A percentile compares a stretch with the other conserved stretches of the same genome.
These are phyloP conservation scores for Semaprochilodus insignis DNA, from an alignment of 2,797 vertebrate species.

Conservation along the genomic window DNA sequence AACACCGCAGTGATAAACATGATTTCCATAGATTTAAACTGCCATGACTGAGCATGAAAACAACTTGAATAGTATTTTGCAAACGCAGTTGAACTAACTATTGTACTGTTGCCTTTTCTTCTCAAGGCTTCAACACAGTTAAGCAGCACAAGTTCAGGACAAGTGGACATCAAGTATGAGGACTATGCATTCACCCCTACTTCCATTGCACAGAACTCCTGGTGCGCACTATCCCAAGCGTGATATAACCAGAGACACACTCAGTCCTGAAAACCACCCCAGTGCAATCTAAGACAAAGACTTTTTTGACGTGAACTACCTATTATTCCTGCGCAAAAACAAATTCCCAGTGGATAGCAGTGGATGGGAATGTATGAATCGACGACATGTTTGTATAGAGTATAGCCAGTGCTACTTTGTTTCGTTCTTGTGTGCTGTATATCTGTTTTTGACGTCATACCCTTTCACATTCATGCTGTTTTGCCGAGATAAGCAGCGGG, in stretches of 20 bases:
- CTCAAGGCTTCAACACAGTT: constrained; percentile 76
- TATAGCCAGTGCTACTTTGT: constrained; percentile 41
- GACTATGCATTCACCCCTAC: constrained; percentile 85
- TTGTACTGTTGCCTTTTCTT: background rate
- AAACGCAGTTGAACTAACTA: background rate
- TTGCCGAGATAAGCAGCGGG: constrained; percentile 22
- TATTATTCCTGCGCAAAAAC: constrained; percentile 55
- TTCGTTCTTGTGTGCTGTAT: constrained; percentile 38
- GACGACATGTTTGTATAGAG: constrained; percentile 28
- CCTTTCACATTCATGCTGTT: constrained; percentile 17
- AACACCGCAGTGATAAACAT: too few relatives aligned
- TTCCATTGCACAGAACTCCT: constrained; percentile 86
- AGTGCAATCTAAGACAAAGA: constrained; percentile 50
- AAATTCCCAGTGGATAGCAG: constrained; percentile 54
- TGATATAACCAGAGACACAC: constrained; percentile 68
- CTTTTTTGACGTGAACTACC: constrained; percentile 68
- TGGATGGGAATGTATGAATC: constrained; percentile 48
- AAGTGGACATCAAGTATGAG: constrained; percentile 92
- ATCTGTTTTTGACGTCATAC: constrained; percentile 39
- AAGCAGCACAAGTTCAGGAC: constrained; percentile 76
- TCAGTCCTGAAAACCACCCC: constrained; percentile 37
- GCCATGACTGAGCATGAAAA: background rate
- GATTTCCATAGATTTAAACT: too few relatives aligned
- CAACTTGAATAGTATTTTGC: background rate
- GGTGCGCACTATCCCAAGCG: constrained; percentile 92